These are phyloP conservation scores for Coracias cyanogaster DNA, from an alignment of 2,797 vertebrate species.

Conservation along the genomic window DNA sequence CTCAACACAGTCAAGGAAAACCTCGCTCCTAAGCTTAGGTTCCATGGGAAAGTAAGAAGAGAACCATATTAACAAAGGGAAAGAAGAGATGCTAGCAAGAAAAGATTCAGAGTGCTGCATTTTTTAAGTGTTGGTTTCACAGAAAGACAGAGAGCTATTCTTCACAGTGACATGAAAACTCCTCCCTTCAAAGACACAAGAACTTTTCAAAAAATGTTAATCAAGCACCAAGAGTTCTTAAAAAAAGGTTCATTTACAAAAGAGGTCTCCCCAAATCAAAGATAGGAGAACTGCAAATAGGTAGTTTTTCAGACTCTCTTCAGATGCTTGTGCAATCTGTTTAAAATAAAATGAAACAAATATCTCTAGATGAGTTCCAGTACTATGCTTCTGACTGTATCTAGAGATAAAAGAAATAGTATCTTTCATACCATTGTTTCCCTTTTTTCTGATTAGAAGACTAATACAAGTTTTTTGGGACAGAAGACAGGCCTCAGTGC, in stretches of 20 bases:
- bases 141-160: background rate
- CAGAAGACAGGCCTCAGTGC: background rate
- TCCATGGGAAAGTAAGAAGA: background rate
- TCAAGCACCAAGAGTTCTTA: background rate
- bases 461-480: accelerated
- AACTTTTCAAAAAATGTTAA: background rate
- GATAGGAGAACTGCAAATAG: background rate
- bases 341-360: background rate
- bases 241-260: background rate
- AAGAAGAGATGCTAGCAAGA: background rate
- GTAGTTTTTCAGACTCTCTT: background rate
- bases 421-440: background rate
- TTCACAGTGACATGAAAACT: background rate
- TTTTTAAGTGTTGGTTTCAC: background rate
- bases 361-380: background rate
- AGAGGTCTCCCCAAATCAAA: background rate
- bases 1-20: background rate
- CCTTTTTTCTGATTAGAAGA: background rate
- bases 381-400: background rate
- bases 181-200: background rate
- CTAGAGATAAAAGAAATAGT: background rate
- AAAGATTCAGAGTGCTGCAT: background rate
- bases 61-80: background rate
- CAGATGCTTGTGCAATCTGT: background rate
- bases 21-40: background rate